These are phyloP conservation scores for Acholoe squamosa DNA, from an alignment of 2,888 invertebrate genomes.

Conservation along the genomic window DNA sequence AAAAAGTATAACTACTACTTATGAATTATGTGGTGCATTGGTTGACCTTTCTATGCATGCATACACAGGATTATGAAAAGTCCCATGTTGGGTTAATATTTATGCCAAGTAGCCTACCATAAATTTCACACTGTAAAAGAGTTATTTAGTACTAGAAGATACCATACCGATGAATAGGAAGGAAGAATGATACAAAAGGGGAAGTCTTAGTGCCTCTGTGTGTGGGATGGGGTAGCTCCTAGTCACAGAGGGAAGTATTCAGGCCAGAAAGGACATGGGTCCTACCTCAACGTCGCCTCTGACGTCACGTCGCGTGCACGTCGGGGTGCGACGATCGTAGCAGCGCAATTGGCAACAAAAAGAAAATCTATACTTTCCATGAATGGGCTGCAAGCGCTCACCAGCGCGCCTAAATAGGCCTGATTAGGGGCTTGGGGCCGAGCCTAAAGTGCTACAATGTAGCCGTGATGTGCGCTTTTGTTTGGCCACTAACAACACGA, in stretches of 20 bases:
- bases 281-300: not conserved
- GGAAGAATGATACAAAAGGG: too few species aligned
- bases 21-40: too few species aligned
- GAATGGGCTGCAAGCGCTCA: constrained; percentile 28
- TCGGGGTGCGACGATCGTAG: not conserved
- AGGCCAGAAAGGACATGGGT: not conserved
- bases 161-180: too few species aligned
- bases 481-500: constrained; percentile 26
- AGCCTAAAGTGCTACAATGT: constrained; percentile 59
- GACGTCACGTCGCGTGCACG: constrained; percentile 51
- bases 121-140: too few species aligned
- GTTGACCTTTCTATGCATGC: too few species aligned
- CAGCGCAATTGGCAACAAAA: constrained; percentile 43
- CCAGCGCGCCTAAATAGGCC: constrained; percentile 50
- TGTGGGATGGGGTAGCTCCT: not conserved
- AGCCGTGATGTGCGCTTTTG: constrained; percentile 40
- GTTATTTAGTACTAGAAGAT: too few species aligned
- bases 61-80: too few species aligned
- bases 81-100: too few species aligned
- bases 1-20: too few species aligned
- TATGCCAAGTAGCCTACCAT: too few species aligned
- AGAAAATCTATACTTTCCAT: constrained; percentile 55
- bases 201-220: not conserved
- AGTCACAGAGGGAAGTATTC: not conserved
- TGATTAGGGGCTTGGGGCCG: constrained; percentile 53